Evolutionary conservation across 1,140 invertebrate genomes (phyloP), one percentile per base, ranked within the genome.

Genomic region (Atta cephalotes): DNA sequence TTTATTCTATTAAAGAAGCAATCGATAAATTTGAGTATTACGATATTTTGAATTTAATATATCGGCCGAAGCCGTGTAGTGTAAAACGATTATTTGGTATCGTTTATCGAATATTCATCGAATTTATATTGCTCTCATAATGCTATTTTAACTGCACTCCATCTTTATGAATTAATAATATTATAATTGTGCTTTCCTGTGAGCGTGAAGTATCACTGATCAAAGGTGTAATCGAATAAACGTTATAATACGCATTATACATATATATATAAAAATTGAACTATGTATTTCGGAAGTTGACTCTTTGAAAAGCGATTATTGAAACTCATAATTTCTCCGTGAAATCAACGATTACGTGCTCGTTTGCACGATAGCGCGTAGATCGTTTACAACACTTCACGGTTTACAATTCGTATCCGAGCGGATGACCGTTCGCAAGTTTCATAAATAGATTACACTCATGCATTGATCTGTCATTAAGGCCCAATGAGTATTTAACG

Each of bases 391-490:
- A 65, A 65, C 82, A 56, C 62, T 85, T 85, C 53, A 66, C 51
- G 53, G 18, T 53, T 85, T 63, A 56, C 82, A 79, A 79, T 68
- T 85, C 10, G 62, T 28, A 45, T 51, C 14, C 39, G 45, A 53
- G 45, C 85, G 72, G 31, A 21, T 16, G 70, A 5, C 58, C 58
- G 65, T 25, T 87, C 58, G 86, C 53, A 84, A 90, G 82, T 88
- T 76, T 80, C 84, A 74, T 77, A 90, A 88, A 81, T 88, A 87
- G 81, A 78, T 81, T 56, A 81, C 14, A 49, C 45, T 53, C 31
- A 9, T 45, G 60, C 85, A 77, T 74, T 87, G 89, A 90, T 85
- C 89, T 74, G 87, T 87, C 74, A 90, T 89, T 90, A 79, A 80
- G 88, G 79, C 71, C 72, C 72, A 78, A 70, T 74, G 72, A 76